Evolutionary conservation across 2,888 invertebrate genomes (phyloP), one percentile per base, ranked within the genome.

Genomic region (Drosophila recens): DNA sequence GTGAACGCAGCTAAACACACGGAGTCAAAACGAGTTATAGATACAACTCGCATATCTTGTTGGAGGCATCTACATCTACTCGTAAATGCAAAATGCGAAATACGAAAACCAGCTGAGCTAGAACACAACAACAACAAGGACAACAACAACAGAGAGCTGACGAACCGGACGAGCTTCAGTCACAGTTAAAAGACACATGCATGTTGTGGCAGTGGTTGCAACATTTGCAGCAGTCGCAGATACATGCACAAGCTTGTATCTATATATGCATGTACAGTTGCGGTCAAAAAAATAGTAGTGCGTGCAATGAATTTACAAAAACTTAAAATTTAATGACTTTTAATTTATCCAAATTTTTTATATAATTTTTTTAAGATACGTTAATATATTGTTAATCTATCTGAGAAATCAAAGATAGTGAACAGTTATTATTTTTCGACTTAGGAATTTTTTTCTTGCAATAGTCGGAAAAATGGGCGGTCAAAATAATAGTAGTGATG

Each of bases 21-120:
- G 45, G 43, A 13, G 46, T 20, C 48, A 56, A 88, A 85, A 85
- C 84, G 72, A 73, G 84, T 89, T 89, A 82, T 85, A 85, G 82
- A 89, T 75, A 89, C 82, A 71, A 74, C 73, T 68, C 75, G 56
- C 43, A 63, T 80, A 85, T 80, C 74, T 79, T 38, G 71, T 34
- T 67, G 66, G 54, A 67, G 79, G 78, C 89, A 84, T 84, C 83
- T 72, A n/a, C 89, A 84, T 84, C 83, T 72, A 36, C 36, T 36
- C 36, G 36, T 36, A 45, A 80, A 77, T 75, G 65, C 75, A 23
- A 57, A 57, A 23, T 46, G 57, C 46, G 69, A 75, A 57, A 34
- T 23, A 33, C 45, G 74, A 76, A 79, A 86, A 83, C 82, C 89
- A 85, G 84, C 89, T 89, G 84, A 81, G 84, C 84, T 88, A 83